These are phyloP conservation scores for Capromys pilorides DNA, from an alignment of 2,797 vertebrate genomes.

Conservation along the genomic window DNA sequence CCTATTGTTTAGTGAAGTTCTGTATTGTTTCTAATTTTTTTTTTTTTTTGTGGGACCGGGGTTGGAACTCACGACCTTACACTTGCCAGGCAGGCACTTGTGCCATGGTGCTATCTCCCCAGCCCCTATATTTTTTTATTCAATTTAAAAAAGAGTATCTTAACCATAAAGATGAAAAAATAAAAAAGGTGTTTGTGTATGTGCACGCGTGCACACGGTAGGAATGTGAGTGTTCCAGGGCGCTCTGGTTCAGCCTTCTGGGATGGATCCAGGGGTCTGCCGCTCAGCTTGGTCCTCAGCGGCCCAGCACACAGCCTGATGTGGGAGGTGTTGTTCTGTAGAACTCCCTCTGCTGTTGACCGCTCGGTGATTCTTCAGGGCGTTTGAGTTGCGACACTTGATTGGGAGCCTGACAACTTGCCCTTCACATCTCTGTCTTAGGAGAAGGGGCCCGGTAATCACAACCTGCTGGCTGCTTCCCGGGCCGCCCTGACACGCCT, in stretches of 20 bases:
- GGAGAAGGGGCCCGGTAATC: constrained; percentile 95
- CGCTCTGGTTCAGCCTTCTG: neutral
- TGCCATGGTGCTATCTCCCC: no score
- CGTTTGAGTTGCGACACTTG: neutral
- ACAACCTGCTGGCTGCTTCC: constrained; percentile 89
- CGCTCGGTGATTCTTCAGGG: neutral
- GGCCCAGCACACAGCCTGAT: neutral
- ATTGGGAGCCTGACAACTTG: neutral
- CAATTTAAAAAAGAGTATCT: no score
- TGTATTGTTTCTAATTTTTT: no score
- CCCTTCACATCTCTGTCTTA: constrained; percentile 74
- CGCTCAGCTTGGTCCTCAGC: neutral
- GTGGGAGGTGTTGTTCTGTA: neutral
- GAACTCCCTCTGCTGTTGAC: neutral
- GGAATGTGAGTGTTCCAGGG: neutral
- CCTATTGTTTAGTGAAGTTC: no score
- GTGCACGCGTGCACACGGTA: no score
- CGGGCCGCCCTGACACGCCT: constrained; percentile 91
- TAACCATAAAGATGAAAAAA: no score
- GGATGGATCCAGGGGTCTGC: neutral
- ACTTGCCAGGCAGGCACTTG: no score
- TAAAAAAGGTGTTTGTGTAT: neutral
- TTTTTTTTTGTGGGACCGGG: no score
- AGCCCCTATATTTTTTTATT: no score
- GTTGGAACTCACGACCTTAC: no score